Conservation (phyloP, 2,888 invertebrate genomes). For the Galerucella calmariensis region DNA sequence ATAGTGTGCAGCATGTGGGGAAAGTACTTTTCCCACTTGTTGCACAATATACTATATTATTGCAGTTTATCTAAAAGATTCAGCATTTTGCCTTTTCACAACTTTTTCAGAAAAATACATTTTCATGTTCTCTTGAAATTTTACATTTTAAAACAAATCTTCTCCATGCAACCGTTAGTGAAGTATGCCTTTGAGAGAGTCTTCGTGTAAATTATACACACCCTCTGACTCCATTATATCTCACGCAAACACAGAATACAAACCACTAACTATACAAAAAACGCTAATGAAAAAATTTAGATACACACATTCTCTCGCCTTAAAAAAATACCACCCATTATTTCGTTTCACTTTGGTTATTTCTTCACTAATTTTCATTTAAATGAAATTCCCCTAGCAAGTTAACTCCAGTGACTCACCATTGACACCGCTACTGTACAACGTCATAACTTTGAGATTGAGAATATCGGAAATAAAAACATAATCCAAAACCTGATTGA, state of each 20-base stretch:
- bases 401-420: constrained; percentile 15
- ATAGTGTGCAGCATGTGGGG: no score
- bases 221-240: constrained; percentile 20
- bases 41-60: no score
- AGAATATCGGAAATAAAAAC: background rate
- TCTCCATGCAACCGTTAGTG: no score
- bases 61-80: no score
- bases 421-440: constrained; percentile 3
- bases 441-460: background rate
- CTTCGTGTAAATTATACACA: background rate
- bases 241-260: constrained; percentile 1
- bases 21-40: no score
- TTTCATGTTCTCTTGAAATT: no score
- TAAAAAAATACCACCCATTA: constrained; percentile 25
- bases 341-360: constrained; percentile 27
- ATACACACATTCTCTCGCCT: constrained; percentile 15
- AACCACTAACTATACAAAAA: background rate
- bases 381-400: constrained; percentile 22
- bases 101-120: no score
- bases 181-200: no score
- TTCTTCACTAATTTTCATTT: constrained; percentile 32
- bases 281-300: constrained; percentile 24
- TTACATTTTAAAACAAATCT: no score
- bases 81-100: no score
- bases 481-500: no score